These are phyloP conservation scores for Cremastinae sp. DNA, from an alignment of 2,888 invertebrate genomes.

Conservation along the genomic window DNA sequence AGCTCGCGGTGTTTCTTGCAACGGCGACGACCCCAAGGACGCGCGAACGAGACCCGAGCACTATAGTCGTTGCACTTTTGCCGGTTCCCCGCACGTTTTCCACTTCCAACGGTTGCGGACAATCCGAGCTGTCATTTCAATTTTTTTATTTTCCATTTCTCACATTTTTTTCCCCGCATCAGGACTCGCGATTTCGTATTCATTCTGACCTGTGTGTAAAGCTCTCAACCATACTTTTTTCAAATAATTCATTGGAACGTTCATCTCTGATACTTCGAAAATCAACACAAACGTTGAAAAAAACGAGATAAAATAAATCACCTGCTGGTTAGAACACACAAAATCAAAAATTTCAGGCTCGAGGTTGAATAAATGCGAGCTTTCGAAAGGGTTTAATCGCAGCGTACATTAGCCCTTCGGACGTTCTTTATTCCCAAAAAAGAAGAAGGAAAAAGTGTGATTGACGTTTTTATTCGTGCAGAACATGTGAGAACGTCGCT, in stretches of 20 bases:
- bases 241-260: too few relatives aligned
- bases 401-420: conserved; percentile 9
- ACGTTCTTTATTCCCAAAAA: conserved; percentile 12
- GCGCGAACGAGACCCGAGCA: conserved; percentile 63
- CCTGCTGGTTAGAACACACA: too few relatives aligned
- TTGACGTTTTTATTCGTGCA: conserved; percentile 45
- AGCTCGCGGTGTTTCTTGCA: conserved; percentile 24
- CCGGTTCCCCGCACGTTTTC: conserved; percentile 39
- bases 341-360: too few relatives aligned
- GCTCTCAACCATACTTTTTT: not conserved
- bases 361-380: too few relatives aligned
- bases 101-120: conserved; percentile 46
- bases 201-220: not conserved
- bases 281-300: too few relatives aligned
- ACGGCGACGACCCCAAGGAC: conserved; percentile 69
- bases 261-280: too few relatives aligned
- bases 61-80: conserved; percentile 57
- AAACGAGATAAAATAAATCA: too few relatives aligned
- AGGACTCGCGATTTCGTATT: not conserved
- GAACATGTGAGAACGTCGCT: conserved; percentile 13
- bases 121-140: conserved; percentile 36
- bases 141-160: conserved; percentile 35
- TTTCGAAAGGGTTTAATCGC: not conserved
- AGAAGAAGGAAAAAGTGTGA: conserved; percentile 34
- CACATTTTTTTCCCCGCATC: conserved; percentile 7